Evolutionary conservation across 2,888 invertebrate genomes (phyloP).

Genomic region (Aleiodes testaceus): DNA sequence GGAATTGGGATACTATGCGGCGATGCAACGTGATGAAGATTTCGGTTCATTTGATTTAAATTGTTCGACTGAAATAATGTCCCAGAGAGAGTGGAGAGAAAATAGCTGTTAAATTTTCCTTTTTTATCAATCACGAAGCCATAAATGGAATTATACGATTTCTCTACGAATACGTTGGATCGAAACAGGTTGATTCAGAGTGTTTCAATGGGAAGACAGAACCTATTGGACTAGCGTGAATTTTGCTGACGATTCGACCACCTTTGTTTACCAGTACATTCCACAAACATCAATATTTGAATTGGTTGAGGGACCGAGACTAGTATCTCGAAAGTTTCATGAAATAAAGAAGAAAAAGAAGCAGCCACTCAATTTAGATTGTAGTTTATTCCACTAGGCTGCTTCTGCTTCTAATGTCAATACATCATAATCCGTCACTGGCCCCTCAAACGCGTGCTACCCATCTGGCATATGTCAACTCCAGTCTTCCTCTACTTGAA

Average conservation of each 20-base stretch:
- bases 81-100: no score
- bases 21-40: no score
- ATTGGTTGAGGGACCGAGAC: background rate
- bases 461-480: background rate
- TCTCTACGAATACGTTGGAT: no score
- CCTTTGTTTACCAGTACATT: background rate
- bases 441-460: background rate
- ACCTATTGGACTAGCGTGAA: background rate
- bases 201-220: no score
- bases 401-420: background rate
- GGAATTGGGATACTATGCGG: no score
- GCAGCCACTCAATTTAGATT: background rate
- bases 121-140: no score
- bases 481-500: background rate
- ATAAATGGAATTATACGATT: no score
- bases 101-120: no score
- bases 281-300: slow-evolving; percentile 6
- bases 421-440: slow-evolving; percentile 18
- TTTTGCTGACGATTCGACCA: background rate
- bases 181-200: background rate
- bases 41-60: no score
- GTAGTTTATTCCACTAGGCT: slow-evolving; percentile 1
- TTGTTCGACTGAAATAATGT: no score
- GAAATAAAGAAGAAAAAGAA: background rate
- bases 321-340: background rate